These are phyloP conservation scores for Sphaeridia pumilis DNA, from an alignment of 2,888 invertebrate genomes.

Conservation along the genomic window DNA sequence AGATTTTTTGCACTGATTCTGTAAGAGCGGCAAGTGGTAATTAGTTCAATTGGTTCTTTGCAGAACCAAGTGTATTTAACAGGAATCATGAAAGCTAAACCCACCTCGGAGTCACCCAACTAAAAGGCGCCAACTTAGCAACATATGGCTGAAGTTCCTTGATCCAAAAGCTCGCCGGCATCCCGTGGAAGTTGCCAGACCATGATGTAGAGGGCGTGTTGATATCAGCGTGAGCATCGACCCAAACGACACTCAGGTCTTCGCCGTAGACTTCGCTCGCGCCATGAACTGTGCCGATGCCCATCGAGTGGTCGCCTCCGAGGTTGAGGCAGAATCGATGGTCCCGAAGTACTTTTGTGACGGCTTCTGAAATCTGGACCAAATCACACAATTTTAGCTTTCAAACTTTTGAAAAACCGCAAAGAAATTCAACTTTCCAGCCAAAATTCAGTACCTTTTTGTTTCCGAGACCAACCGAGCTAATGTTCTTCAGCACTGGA, in stretches of 20 bases:
- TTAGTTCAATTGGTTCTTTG: no score
- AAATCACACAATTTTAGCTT: no score
- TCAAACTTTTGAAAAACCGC: no score
- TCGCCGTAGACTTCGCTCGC: slow-evolving; percentile 38
- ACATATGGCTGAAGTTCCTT: slow-evolving; percentile 40
- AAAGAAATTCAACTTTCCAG: no score
- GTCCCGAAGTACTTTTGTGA: slow-evolving; percentile 20
- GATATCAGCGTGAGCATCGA: slow-evolving; percentile 46
- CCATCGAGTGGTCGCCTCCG: slow-evolving; percentile 46
- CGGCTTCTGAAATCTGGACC: slow-evolving; percentile 26
- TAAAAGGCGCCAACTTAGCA: slow-evolving; percentile 38
- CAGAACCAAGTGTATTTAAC: no score
- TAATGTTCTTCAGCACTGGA: background rate
- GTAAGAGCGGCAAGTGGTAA: no score
- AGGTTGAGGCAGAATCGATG: slow-evolving; percentile 39
- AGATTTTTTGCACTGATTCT: slow-evolving; percentile 56
- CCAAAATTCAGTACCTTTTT: no score
- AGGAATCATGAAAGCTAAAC: no score
- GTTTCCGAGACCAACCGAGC: slow-evolving; percentile 4
- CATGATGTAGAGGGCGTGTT: slow-evolving; percentile 42
- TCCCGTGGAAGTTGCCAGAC: slow-evolving; percentile 46
- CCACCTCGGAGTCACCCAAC: slow-evolving; percentile 38
- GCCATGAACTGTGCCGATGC: slow-evolving; percentile 41
- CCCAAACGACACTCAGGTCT: slow-evolving; percentile 42
- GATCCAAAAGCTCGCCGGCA: slow-evolving; percentile 43